Evolutionary conservation across 2,113 vertebrate species (phyloP).

Genomic region (Scalopus aquaticus): DNA sequence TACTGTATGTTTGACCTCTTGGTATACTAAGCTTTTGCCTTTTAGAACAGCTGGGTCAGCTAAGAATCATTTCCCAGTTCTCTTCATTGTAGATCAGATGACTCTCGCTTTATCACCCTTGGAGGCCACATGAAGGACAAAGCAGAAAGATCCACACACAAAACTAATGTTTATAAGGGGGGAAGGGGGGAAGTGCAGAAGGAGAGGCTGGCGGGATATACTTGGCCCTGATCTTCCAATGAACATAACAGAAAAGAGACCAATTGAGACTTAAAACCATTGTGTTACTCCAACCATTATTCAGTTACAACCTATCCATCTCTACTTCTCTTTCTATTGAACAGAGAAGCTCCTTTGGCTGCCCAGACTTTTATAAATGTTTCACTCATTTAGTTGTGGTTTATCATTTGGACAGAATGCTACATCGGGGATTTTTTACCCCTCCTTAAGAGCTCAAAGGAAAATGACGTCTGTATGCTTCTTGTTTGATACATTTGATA

Average conservation of each 20-base stretch:
- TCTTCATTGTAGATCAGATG: slow-evolving; percentile 92
- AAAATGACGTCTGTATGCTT: slow-evolving; percentile 60
- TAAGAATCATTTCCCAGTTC: slow-evolving; percentile 92
- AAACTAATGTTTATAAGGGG: slow-evolving; percentile 91
- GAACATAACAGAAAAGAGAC: slow-evolving; percentile 28
- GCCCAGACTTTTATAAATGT: background rate
- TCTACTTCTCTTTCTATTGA: background rate
- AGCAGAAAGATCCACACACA: slow-evolving; percentile 86
- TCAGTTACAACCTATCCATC: slow-evolving; percentile 32
- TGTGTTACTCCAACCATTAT: slow-evolving; percentile 32
- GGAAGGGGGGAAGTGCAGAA: slow-evolving; percentile 41
- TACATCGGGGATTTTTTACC: slow-evolving; percentile 40
- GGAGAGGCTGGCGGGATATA: slow-evolving; percentile 29
- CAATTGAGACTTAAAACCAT: background rate
- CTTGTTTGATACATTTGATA: slow-evolving; percentile 4
- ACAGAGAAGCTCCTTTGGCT: background rate
- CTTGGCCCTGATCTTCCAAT: background rate
- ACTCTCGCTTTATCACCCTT: slow-evolving; percentile 95
- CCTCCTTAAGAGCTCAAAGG: slow-evolving; percentile 43
- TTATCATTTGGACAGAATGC: slow-evolving; percentile 63
- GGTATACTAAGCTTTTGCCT: slow-evolving; percentile 67
- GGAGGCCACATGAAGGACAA: slow-evolving; percentile 96
- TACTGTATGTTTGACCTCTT: slow-evolving; percentile 68
- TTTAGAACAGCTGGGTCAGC: slow-evolving; percentile 91
- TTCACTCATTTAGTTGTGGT: slow-evolving; percentile 32